These are phyloP conservation scores for Hesperophylax magnus DNA, from an alignment of 1,140 invertebrate species.

Conservation along the genomic window DNA sequence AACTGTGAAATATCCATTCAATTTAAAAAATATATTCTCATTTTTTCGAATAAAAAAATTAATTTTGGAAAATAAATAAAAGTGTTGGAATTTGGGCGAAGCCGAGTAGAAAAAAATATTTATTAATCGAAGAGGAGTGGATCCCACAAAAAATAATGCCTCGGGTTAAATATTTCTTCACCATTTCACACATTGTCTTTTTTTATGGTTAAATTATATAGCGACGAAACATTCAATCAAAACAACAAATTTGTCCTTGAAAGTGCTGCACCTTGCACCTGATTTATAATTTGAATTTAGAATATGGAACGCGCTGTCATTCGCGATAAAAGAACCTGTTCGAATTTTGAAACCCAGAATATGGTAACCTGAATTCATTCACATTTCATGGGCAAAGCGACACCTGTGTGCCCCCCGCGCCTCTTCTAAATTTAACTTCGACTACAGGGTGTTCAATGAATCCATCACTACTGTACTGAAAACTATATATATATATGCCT, in stretches of 20 bases:
- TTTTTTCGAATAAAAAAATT: too few species aligned
- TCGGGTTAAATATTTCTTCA: too few species aligned
- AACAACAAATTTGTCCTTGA: neutral
- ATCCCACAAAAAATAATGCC: too few species aligned
- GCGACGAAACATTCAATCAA: too few species aligned
- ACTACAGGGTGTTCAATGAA: neutral
- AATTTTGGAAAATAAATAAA: too few species aligned
- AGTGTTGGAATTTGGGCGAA: too few species aligned
- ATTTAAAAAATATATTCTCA: too few species aligned
- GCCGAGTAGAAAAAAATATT: too few species aligned
- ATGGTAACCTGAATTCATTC: constrained; percentile 28
- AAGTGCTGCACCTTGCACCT: neutral
- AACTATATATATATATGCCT: neutral
- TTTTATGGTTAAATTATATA: neutral
- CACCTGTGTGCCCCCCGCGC: neutral
- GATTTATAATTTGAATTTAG: neutral
- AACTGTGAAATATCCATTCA: too few species aligned
- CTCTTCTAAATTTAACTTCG: neutral
- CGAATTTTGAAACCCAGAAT: constrained; percentile 19
- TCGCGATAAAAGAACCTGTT: constrained; percentile 19
- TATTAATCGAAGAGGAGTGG: too few species aligned
- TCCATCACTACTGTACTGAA: neutral
- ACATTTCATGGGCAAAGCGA: constrained; percentile 20
- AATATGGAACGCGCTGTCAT: constrained; percentile 12
- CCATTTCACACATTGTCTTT: too few species aligned